Evolutionary conservation across 2,888 invertebrate species (phyloP), one percentile per base, ranked within the genome.

Genomic region (Julus scandinavius): DNA sequence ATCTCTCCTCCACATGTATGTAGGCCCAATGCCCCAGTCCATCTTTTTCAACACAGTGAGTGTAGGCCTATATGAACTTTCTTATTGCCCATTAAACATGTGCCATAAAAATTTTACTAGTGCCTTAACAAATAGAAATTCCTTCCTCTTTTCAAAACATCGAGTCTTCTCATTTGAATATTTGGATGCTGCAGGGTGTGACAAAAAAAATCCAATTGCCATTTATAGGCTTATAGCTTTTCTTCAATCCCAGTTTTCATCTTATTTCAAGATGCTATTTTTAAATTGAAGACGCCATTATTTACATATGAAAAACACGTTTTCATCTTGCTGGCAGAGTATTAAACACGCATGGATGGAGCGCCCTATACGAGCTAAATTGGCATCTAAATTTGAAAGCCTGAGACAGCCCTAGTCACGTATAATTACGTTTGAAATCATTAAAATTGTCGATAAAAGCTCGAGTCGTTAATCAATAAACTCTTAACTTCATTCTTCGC

Each of bases 401-500:
- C 29, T 11, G 29, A 72, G 72, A 72, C 72, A 72, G 72, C 72
- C 72, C 72, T 29, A 72, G 72, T 72, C 72, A 72, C 72, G 29
- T 72, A 20, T 72, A 72, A 72, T 72, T 72, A 72, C 72, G 72
- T 72, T 72, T 72, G 72, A 72, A 72, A 72, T 72, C 72, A 72
- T 72, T 72, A 72, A 72, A 72, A 72, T 72, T 72, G 72, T 72
- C 72, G 72, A 72, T 72, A 72, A 72, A 72, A 72, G 72, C 72
- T 72, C 72, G 72, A 72, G 72, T 72, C 72, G 72, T 72, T 72
- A 72, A 72, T 72, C 72, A 72, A 72, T 72, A 72, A 72, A 72
- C n/a, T n/a, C 72, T 72, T 72, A 72, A 72, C 72, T 72, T 72
- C 72, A 72, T 72, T 72, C 72, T 29, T 72, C n/a, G n/a, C 29